Conservation (phyloP, 2,888 invertebrate genomes). For the Argynnis bischoffii region DNA sequence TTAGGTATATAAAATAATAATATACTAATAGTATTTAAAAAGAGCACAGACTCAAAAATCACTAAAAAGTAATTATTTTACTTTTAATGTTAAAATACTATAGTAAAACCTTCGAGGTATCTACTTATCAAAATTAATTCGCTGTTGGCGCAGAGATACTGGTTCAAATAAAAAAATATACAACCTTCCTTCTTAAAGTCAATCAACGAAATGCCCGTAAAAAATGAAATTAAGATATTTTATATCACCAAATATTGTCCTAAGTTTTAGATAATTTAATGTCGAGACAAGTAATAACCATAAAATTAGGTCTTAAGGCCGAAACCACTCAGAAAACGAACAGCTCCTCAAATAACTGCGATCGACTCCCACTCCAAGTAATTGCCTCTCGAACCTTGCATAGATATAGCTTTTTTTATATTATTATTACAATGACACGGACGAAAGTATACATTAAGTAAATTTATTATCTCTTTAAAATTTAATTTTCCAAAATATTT, state of each 20-base stretch:
- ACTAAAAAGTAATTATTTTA: too few relatives aligned
- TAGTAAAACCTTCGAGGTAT: too few relatives aligned
- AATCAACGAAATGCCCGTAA: background rate
- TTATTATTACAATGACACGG: background rate
- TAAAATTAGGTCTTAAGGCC: conserved; percentile 27
- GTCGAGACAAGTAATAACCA: conserved; percentile 20
- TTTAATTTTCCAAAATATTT: too few relatives aligned
- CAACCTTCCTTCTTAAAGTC: too few relatives aligned
- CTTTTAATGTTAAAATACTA: too few relatives aligned
- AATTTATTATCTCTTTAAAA: too few relatives aligned
- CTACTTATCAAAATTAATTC: too few relatives aligned
- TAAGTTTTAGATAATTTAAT: conserved; percentile 8
- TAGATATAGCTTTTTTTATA: conserved; percentile 24
- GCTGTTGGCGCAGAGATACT: too few relatives aligned
- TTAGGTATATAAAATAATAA: too few relatives aligned
- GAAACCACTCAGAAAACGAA: conserved; percentile 21
- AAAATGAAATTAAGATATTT: background rate
- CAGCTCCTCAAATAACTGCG: conserved; percentile 37
- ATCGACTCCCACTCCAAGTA: conserved; percentile 45
- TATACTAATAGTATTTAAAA: too few relatives aligned
- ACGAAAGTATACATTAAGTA: background rate
- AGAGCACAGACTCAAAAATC: too few relatives aligned
- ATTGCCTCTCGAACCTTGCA: conserved; percentile 45
- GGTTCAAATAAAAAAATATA: too few relatives aligned
- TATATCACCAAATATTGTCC: background rate